Percentiles rank a stretch among this genome's conserved stretches.
These are phyloP conservation scores for Bugula neritina DNA, from an alignment of 2,888 invertebrate species.

Conservation along the genomic window DNA sequence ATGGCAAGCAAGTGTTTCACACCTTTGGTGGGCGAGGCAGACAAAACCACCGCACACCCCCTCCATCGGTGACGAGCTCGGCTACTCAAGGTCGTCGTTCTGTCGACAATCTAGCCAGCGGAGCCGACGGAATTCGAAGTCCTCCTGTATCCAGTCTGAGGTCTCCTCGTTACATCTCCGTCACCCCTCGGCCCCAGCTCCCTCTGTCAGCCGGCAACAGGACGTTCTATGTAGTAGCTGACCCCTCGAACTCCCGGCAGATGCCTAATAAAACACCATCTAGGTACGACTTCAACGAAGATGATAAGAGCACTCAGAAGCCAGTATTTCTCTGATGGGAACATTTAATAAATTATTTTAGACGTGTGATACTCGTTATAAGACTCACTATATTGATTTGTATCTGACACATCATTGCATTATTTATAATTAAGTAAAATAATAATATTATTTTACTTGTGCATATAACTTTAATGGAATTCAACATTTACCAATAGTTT, in stretches of 20 bases:
- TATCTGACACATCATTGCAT: no score
- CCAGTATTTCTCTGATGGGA: conserved; percentile 1
- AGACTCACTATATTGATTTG: no score
- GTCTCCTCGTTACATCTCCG: neutral
- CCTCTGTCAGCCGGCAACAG: neutral
- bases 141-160: neutral
- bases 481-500: no score
- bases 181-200: neutral
- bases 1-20: neutral
- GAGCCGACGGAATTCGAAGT: neutral
- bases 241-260: neutral
- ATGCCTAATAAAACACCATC: neutral
- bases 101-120: neutral
- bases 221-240: conserved; percentile 11
- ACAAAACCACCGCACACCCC: neutral
- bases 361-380: no score
- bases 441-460: no score
- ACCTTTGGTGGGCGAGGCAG: conserved; percentile 9
- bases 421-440: no score
- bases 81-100: neutral
- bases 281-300: conserved; percentile 22
- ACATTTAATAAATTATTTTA: no score
- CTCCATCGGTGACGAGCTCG: neutral
- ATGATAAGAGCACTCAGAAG: neutral
- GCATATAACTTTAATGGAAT: no score